Evolutionary conservation across 2,797 vertebrate species (phyloP).

Genomic region (Oreochromis mossambicus): DNA sequence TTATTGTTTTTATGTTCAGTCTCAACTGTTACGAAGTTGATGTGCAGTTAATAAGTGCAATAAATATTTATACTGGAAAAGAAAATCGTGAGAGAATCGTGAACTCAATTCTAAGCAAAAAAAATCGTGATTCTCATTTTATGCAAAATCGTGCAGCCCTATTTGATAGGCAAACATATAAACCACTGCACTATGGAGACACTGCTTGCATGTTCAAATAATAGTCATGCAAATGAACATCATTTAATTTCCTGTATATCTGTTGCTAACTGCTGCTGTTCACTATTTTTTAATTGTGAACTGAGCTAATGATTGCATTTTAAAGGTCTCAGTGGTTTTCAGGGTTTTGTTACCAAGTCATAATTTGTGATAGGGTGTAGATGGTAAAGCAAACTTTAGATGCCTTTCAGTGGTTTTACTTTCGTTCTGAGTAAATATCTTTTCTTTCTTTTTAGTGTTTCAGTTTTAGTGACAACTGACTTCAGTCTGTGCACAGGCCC

Average conservation of each 20-base stretch:
- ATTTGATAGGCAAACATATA: not conserved
- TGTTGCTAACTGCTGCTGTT: not conserved
- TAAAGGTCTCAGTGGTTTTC: not conserved
- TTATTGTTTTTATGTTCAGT: too few species aligned
- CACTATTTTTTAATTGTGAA: not conserved
- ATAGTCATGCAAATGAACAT: not conserved
- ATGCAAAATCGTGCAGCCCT: too few species aligned
- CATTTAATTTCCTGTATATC: not conserved
- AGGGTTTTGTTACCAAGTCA: not conserved
- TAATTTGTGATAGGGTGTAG: not conserved
- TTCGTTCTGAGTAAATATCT: not conserved
- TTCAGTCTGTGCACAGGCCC: not conserved
- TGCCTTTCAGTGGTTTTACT: not conserved
- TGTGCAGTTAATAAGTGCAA: too few species aligned
- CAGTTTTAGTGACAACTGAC: not conserved
- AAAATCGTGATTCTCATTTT: too few species aligned
- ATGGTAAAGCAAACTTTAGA: not conserved
- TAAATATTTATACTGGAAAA: too few species aligned
- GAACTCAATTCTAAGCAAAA: too few species aligned
- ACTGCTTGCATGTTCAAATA: not conserved
- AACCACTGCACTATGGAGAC: not conserved
- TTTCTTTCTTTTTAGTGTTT: not conserved
- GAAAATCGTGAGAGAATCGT: too few species aligned
- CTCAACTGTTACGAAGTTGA: too few species aligned
- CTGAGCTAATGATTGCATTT: not conserved